Base-by-base conservation (phyloP, 1,140 invertebrate genomes). In the Sitophilus oryzae region DNA sequence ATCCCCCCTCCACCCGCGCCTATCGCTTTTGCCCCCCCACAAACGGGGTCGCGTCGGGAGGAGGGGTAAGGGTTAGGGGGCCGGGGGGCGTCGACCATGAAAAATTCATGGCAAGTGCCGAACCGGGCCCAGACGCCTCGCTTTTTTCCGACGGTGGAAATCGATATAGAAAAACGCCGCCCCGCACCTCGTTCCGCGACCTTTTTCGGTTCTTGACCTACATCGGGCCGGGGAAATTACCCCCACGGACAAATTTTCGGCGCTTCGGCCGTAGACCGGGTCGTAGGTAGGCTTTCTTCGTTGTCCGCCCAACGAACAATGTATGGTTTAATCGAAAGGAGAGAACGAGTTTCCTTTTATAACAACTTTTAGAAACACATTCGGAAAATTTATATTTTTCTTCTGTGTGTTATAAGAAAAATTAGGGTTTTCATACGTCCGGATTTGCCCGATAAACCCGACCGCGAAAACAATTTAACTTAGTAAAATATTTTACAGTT, bases 151-250 rank as follows among this genome's bases (percentile, higher is more conserved):
- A 30, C 25, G 21, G 51, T 53, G 51, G 51, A 53, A 53, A 53
- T 53, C 51, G 51, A 53, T 53, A 53, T 53, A 53, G 51, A 53
- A 53, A 53, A 53, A 53, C 51, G 41, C 23, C 51, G 23, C 34
- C 51, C 49, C 40, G 15, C 20, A 25, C 11, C 25, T 18, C 18
- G n/a, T 30, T 5, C 19, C 43, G 11, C 38, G 51, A 53, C 43
- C 51, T 53, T 53, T 53, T 52, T 53, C 51, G 51, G 51, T 38
- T 53, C 51, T 53, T 53, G 51, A 53, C 51, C 51, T 53, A 53
- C 34, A 53, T 53, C 16, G 16, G 19, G 1, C 40, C 8, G 6
- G 36, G 19, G 21, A 42, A 42, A 42, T 18, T 42, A 20, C 40
- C 9, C 16, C 19, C 21, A 18, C 40, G 19, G n/a, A 11, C 1